These are phyloP conservation scores for Pyrrhosoma nymphula DNA, from an alignment of 2,888 invertebrate genomes.

Conservation along the genomic window DNA sequence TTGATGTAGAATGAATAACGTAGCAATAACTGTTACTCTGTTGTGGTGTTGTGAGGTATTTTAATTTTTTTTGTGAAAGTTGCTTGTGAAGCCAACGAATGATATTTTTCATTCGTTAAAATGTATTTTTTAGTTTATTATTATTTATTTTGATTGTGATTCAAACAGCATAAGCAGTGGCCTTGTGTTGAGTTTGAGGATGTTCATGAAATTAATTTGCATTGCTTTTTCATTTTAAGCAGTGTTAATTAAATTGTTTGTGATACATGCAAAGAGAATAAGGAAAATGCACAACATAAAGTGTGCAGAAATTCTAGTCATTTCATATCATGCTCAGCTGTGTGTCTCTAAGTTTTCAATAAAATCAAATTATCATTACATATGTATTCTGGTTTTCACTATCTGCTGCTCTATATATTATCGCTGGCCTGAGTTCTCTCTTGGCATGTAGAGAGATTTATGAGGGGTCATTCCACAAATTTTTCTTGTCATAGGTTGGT, in stretches of 20 bases:
- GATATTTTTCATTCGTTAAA: conserved; percentile 32
- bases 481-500: too few relatives aligned
- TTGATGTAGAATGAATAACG: conserved; percentile 53
- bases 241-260: conserved; percentile 37
- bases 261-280: conserved; percentile 34
- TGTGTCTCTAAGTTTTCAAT: conserved; percentile 62
- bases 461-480: too few relatives aligned
- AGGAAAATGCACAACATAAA: neutral
- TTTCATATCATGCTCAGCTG: conserved; percentile 60
- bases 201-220: conserved; percentile 19
- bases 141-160: conserved; percentile 41
- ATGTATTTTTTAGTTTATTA: conserved; percentile 21
- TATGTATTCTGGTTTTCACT: neutral
- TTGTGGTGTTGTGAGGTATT: conserved; percentile 48
- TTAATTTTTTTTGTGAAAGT: conserved; percentile 23
- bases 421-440: too few relatives aligned
- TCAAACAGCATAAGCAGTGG: neutral
- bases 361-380: neutral
- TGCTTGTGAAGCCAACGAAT: conserved; percentile 11
- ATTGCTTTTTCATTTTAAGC: conserved; percentile 41
- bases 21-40: conserved; percentile 64
- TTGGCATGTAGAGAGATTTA: too few relatives aligned
- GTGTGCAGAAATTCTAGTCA: conserved; percentile 61
- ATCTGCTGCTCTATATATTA: too few relatives aligned
- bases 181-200: neutral